Base-by-base conservation (phyloP, 2,797 vertebrate species). In the Alfaro cultratus region DNA sequence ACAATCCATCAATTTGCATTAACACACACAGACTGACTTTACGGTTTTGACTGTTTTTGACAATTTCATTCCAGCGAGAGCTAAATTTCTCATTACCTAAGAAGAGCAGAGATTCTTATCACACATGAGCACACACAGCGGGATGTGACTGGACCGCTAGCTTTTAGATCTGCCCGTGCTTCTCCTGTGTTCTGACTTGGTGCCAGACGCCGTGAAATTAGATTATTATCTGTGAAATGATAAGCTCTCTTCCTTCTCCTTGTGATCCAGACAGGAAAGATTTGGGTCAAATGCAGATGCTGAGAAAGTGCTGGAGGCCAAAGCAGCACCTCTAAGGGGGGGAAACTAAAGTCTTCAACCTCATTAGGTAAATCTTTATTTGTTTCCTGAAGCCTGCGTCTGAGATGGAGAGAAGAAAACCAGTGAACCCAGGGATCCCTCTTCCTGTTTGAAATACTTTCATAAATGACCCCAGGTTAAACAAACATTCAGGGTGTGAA, bases 151-250 rank as follows among this genome's bases (percentile, higher is more conserved):
- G 77, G 73, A 89, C 78, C 70, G 79, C 87, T 84, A 83, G 76
- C 86, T 80, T 78, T 79, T 76, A 81, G 57, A 80, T 70, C 84
- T 86, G 86, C 71, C 82, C 31, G 67, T 81, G 87, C 77, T 49
- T 84, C 81, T 81, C 77, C 81, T 88, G 82, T 55, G 80, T 78
- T 87, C 81, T 90, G 89, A 94, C 83, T 85, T 57, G 73, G 83
- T 80, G 85, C 88, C 83, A 83, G 83, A 89, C 81, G 72, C 87
- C 87, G 85, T 93, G 81, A 93, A 93, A 94, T 93, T 86, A 92
- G 91, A 94, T 95, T 88, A 95, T 89, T 89, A 93, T 81, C 90
- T 93, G 92, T 91, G 92, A 95, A 95, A 92, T 87, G 74, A 91
- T 86, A 80, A 86, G 73, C 77, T 77, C 80, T 81, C 83, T 89